These are phyloP conservation scores for Stegana nigrithorax DNA, from an alignment of 2,888 invertebrate species.

Conservation along the genomic window DNA sequence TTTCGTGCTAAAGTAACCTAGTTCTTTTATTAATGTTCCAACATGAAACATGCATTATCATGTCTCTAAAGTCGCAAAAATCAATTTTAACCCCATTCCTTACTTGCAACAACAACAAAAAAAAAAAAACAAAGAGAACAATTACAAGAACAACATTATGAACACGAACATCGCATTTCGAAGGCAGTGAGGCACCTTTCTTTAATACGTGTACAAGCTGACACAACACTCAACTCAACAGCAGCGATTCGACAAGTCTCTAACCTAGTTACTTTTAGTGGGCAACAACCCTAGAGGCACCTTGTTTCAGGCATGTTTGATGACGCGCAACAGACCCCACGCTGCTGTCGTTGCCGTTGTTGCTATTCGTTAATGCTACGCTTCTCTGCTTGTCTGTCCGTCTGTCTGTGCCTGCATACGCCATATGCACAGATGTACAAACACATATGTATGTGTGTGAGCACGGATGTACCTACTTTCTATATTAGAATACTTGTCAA, in stretches of 20 bases:
- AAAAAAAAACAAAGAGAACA: neutral
- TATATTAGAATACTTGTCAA: too few relatives aligned
- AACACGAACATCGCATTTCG: neutral
- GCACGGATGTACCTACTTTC: too few relatives aligned
- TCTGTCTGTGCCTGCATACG: neutral
- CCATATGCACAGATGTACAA: neutral
- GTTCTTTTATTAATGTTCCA: neutral
- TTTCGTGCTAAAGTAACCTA: neutral
- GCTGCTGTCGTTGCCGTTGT: too few relatives aligned
- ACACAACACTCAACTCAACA: too few relatives aligned
- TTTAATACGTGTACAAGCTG: too few relatives aligned
- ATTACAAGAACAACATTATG: neutral
- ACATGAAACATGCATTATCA: conserved; percentile 40
- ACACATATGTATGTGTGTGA: neutral
- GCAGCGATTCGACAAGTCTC: neutral
- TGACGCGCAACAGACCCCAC: too few relatives aligned
- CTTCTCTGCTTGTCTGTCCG: neutral
- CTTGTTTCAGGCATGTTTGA: neutral
- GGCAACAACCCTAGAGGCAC: neutral
- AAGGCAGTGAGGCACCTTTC: too few relatives aligned
- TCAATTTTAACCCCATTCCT: conserved; percentile 51
- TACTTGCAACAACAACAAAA: conserved; percentile 1
- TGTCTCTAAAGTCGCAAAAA: conserved; percentile 37
- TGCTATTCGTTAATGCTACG: too few relatives aligned
- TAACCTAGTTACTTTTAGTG: conserved; percentile 14